Conservation (phyloP, 2,113 vertebrate genomes). For the Phalacrocorax carbo region DNA sequence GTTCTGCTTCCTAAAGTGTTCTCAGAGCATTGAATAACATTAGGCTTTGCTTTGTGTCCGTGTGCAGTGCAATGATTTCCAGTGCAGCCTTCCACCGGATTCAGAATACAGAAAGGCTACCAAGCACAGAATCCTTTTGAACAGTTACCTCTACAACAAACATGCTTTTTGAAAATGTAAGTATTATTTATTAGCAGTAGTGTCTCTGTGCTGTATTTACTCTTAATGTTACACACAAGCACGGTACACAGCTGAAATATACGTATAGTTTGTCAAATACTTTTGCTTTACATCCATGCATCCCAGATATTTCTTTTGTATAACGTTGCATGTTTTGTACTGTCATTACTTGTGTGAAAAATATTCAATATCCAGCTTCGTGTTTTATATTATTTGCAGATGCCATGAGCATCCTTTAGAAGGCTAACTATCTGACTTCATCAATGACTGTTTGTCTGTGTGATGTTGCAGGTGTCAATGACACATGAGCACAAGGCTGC, state of each 20-base stretch:
- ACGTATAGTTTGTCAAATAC: background rate
- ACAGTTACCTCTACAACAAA: background rate
- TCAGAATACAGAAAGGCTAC: background rate
- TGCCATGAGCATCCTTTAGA: background rate
- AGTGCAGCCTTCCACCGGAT: background rate
- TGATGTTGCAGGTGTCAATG: background rate
- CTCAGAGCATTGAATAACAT: conserved; percentile 24
- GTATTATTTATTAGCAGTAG: background rate
- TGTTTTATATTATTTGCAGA: background rate
- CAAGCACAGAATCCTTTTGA: background rate
- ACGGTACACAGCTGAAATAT: background rate
- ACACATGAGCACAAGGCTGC: background rate
- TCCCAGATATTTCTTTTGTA: background rate
- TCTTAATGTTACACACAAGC: background rate
- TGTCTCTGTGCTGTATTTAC: background rate
- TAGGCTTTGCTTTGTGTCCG: background rate
- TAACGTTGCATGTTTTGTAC: background rate
- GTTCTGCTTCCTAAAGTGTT: conserved; percentile 58
- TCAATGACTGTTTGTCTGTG: background rate
- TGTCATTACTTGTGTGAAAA: background rate
- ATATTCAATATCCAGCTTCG: background rate
- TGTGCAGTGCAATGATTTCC: background rate
- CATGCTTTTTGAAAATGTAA: background rate
- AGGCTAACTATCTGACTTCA: background rate
- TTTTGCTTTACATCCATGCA: background rate